A percentile compares a stretch with the other conserved stretches of the same genome.
phyloP scores from a whole-genome alignment of 2,888 invertebrate genomes.

The Parelbella ahira region DNA sequence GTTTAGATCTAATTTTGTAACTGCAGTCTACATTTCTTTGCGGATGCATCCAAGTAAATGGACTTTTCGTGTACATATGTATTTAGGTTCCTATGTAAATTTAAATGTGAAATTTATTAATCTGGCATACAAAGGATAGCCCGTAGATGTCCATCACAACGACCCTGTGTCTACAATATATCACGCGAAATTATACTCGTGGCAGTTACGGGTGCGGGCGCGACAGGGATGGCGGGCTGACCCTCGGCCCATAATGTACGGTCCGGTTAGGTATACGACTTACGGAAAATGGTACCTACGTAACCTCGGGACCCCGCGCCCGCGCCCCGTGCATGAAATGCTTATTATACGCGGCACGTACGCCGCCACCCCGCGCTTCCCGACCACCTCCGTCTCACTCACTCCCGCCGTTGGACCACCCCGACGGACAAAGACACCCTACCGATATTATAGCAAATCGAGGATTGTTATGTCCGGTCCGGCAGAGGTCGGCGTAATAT shows the following conservation, averaged over 20 bases:
- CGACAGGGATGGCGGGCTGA: slow-evolving; percentile 76
- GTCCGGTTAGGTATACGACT: slow-evolving; percentile 81
- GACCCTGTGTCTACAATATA: slow-evolving; percentile 67
- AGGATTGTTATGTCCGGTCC: slow-evolving; percentile 81
- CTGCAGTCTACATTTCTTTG: no score
- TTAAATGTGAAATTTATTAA: slow-evolving; percentile 28
- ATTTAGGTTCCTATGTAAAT: no score
- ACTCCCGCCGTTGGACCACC: slow-evolving; percentile 49
- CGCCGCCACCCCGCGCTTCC: slow-evolving; percentile 65
- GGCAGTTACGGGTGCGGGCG: slow-evolving; percentile 53
- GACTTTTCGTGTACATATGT: no score
- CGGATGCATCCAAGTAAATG: no score
- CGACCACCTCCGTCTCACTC: slow-evolving; percentile 53
- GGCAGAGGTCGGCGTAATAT: slow-evolving; percentile 81
- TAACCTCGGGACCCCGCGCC: slow-evolving; percentile 64
- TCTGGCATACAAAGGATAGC: slow-evolving; percentile 44
- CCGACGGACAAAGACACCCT: slow-evolving; percentile 64
- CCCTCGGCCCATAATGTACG: slow-evolving; percentile 81
- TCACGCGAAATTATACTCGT: slow-evolving; percentile 76
- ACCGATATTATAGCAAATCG: slow-evolving; percentile 81
- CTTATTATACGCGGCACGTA: slow-evolving; percentile 82
- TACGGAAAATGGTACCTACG: slow-evolving; percentile 77
- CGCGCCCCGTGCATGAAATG: slow-evolving; percentile 81
- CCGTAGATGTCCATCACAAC: slow-evolving; percentile 66
- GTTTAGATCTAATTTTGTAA: not conserved